Evolutionary conservation across 2,797 vertebrate genomes (phyloP).

Genomic region (Macroramphosus scolopax): DNA sequence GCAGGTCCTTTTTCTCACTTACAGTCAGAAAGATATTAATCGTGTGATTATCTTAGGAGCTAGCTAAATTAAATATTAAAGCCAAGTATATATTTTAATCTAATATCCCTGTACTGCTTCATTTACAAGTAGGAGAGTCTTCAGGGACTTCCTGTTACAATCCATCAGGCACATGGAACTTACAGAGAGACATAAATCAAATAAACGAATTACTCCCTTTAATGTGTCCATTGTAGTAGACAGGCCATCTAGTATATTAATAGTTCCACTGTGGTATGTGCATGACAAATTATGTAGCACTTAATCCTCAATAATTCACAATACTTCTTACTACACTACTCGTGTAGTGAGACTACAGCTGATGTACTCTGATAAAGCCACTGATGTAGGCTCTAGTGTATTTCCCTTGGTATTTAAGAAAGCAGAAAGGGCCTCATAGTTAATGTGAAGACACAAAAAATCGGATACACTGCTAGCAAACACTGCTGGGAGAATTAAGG

Average conservation of each 20-base stretch:
- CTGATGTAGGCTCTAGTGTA: too few relatives aligned
- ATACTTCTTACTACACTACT: too few relatives aligned
- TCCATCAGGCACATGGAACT: slow-evolving; percentile 4
- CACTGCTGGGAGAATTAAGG: too few relatives aligned
- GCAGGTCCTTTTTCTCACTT: neutral
- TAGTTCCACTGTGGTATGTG: slow-evolving; percentile 1
- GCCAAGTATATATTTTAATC: slow-evolving; percentile 14
- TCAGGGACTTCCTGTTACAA: slow-evolving; percentile 11
- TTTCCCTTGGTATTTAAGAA: too few relatives aligned
- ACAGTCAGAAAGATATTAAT: neutral
- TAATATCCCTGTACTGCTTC: slow-evolving; percentile 14
- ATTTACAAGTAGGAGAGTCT: slow-evolving; percentile 13
- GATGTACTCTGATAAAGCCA: too few relatives aligned
- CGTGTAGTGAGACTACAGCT: too few relatives aligned
- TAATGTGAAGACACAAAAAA: too few relatives aligned
- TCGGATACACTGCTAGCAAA: too few relatives aligned
- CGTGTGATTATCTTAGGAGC: neutral
- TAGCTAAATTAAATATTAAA: slow-evolving; percentile 33
- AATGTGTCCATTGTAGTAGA: slow-evolving; percentile 10
- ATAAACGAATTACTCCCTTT: slow-evolving; percentile 19
- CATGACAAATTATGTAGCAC: slow-evolving; percentile 3
- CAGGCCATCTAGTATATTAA: neutral
- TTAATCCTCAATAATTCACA: slow-evolving; percentile 12
- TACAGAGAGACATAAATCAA: slow-evolving; percentile 17
- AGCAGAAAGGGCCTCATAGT: too few relatives aligned